These are phyloP conservation scores for Patagioenas fasciata DNA, from an alignment of 2,113 vertebrate species.

Conservation along the genomic window DNA sequence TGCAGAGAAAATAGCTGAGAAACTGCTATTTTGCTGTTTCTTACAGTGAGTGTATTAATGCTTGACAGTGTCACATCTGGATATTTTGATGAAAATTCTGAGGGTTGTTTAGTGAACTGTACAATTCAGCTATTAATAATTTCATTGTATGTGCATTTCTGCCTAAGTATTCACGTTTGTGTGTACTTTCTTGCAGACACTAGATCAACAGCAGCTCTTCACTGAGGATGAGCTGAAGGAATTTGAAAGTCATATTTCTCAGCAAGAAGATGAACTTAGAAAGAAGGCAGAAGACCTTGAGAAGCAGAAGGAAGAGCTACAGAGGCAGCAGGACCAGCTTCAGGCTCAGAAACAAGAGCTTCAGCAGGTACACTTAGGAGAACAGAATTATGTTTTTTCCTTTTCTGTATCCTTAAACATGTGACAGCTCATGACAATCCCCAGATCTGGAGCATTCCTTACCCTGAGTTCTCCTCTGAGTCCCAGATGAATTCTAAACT, in stretches of 20 bases:
- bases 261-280: constrained; percentile 87
- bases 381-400: not conserved
- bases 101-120: not conserved
- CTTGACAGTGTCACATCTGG: not conserved
- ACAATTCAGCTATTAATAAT: not conserved
- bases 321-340: constrained; percentile 89
- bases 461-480: not conserved
- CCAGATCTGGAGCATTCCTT: not conserved
- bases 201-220: constrained; percentile 92
- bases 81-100: not conserved
- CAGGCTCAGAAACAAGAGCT: constrained; percentile 91
- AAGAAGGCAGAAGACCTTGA: constrained; percentile 86
- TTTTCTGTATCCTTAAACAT: not conserved
- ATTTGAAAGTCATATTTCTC: constrained; percentile 88
- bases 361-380: constrained; percentile 80
- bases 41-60: not conserved
- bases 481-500: not conserved
- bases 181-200: constrained; percentile 77
- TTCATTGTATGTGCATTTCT: not conserved
- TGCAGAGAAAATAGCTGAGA: not conserved
- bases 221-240: constrained; percentile 92
- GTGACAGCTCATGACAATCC: not conserved
- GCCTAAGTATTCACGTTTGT: not conserved
- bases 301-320: constrained; percentile 89
- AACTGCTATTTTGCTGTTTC: not conserved